Evolutionary conservation across 92 coral and sea anemone genomes (phyloP), one percentile per base, ranked within the genome.

Genomic region (Paramuricea clavata): DNA sequence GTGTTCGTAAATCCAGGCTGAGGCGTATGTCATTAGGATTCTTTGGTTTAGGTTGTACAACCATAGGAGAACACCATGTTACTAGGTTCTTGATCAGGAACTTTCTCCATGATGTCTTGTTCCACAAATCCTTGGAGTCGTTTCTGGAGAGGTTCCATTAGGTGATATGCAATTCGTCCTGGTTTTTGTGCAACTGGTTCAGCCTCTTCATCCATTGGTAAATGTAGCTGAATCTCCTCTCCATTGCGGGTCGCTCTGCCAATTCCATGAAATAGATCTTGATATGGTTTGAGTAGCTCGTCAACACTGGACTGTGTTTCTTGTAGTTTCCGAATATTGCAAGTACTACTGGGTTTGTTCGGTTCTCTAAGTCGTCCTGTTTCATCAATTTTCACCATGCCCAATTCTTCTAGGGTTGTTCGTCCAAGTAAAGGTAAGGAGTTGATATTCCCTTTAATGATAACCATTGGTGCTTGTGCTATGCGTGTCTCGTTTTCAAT

Each of bases 361-460:
- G 50, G 77, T 36, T 71, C 54, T 71, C 34, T 33, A 8, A 71
- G 52, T 71, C 50, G 77, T 1, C 94, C 92, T 1, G 86, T 87
- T 35, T 72, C 88, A 30, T 92, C 88, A 47, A 91, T 35, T 25
- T 85, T 69, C 30, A 86, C 47, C 88, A 88, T 91, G 35, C 92
- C 94, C 56, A 88, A 78, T 2, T 88, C 85, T 52, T 80, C 85
- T 8, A 91, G 77, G 12, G 81, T 88, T 50, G 62, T 36, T 16
- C 94, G 7, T 31, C 90, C 89, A 0, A 89, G 49, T 43, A 85
- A 68, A 25, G 90, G 88, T 61, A 81, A 69, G 1, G 92, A 88
- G 76, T 91, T 87, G n/a, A 88, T 91, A 34, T 70, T 88, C 23
- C 85, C 94, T 83, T 84, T 47, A 35, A 85, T 71, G 19, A 85